Evolutionary conservation across 2,797 vertebrate species (phyloP), one percentile per base, ranked within the genome.

Genomic region (Centroberyx gerrardi): DNA sequence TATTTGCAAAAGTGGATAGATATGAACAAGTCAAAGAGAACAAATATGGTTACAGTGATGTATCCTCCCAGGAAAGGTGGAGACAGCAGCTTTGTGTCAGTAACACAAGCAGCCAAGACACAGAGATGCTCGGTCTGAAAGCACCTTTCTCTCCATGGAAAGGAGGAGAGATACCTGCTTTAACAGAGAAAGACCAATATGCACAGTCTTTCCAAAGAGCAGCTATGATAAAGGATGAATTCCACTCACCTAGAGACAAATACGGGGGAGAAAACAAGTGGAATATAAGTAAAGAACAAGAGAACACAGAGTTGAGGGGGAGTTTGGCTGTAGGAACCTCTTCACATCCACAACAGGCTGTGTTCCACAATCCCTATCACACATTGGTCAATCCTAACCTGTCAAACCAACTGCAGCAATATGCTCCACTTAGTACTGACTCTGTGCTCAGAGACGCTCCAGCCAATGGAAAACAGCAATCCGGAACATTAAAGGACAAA

Each of bases 131-230:
- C 22, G 53, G 66, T 46, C 44, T 82, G 33, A 86, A 84, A 71
- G 72, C 71, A 68, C 52, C 56, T 17, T 15, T 62, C 28, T 67
- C 70, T 76, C 87, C 88, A 71, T 86, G 86, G 87, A 91, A 87
- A 83, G 89, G 88, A 84, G 92, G 88, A 84, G 92, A 93, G 59
- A 88, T 80, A 61, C 77, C 72, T 46, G 53, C 86, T 56, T 76
- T 88, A 71, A 87, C 85, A 65, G 88, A 92, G 82, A 87, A 79
- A 82, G 87, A 93, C 69, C 90, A 85, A 86, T 80, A 88, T 54
- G 33, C 56, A 67, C 63, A 82, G 49, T 61, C 61, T 58, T 75
- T 70, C 40, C 83, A 82, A 73, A 90, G 86, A 77, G 72, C 76
- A 69, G 78, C 61, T 5, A 4, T 10, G 0, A 60, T 69, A 55